These are phyloP conservation scores for Ondatra zibethicus DNA, from an alignment of 2,113 vertebrate species.

Conservation along the genomic window DNA sequence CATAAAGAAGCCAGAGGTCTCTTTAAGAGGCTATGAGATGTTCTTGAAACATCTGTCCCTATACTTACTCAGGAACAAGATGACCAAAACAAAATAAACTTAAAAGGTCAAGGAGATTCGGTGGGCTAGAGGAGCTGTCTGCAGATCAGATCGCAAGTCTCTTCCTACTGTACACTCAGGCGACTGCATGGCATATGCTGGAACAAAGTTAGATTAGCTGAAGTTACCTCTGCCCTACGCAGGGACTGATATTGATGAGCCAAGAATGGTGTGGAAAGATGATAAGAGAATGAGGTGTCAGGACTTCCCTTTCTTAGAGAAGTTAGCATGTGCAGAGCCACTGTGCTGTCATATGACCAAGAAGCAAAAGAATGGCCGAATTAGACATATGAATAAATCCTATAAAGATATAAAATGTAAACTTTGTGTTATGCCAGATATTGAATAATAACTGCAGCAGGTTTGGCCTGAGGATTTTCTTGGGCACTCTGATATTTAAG, in stretches of 20 bases:
- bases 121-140: background rate
- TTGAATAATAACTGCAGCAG: background rate
- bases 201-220: background rate
- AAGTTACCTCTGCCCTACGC: background rate
- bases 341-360: background rate
- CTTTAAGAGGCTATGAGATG: background rate
- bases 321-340: background rate
- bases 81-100: background rate
- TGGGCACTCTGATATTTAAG: background rate
- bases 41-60: background rate
- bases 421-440: background rate
- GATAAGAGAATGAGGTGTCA: background rate
- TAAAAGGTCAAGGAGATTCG: background rate
- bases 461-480: background rate
- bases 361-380: background rate
- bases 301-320: background rate
- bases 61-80: background rate
- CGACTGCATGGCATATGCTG: fast-evolving
- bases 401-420: background rate
- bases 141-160: background rate
- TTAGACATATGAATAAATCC: background rate
- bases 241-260: background rate
- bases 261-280: background rate
- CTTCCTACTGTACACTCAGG: background rate
- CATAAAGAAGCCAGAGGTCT: background rate